phyloP scores from a whole-genome alignment of 2,888 invertebrate genomes.

The Podabrus alpinus region DNA sequence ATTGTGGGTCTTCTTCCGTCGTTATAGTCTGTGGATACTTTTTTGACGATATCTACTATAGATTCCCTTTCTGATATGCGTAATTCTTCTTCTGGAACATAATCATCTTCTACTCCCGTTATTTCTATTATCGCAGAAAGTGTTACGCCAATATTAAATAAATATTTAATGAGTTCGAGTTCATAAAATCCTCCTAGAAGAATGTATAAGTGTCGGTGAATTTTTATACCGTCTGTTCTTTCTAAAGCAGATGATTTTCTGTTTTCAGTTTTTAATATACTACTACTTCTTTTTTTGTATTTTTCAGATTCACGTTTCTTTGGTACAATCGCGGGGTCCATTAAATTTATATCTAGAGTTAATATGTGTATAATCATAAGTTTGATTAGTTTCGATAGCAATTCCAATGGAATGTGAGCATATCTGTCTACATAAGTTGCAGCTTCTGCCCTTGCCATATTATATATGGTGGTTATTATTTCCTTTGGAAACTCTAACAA shows the following conservation, averaged over 20 bases:
- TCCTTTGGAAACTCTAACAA: background rate
- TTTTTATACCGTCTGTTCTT: background rate
- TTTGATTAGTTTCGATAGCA: background rate
- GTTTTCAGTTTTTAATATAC: background rate
- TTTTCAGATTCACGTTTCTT: background rate
- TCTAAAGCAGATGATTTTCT: background rate
- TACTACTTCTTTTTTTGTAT: background rate
- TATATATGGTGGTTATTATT: background rate
- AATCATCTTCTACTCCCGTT: background rate
- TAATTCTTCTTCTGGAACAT: background rate
- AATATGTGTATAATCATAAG: background rate
- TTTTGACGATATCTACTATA: background rate
- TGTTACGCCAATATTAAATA: background rate
- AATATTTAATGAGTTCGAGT: background rate
- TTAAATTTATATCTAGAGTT: background rate
- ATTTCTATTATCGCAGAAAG: slow-evolving; percentile 2
- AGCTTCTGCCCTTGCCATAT: background rate
- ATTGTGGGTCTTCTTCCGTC: too few species aligned
- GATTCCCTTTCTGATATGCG: background rate
- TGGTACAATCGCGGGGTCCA: background rate
- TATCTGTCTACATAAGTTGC: background rate
- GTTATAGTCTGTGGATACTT: too few species aligned
- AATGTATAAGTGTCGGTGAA: background rate
- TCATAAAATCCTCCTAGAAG: slow-evolving; percentile 2
- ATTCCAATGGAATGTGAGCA: background rate